Conservation (phyloP, 2,888 invertebrate genomes). For the Nematopogon swammerdamellus region DNA sequence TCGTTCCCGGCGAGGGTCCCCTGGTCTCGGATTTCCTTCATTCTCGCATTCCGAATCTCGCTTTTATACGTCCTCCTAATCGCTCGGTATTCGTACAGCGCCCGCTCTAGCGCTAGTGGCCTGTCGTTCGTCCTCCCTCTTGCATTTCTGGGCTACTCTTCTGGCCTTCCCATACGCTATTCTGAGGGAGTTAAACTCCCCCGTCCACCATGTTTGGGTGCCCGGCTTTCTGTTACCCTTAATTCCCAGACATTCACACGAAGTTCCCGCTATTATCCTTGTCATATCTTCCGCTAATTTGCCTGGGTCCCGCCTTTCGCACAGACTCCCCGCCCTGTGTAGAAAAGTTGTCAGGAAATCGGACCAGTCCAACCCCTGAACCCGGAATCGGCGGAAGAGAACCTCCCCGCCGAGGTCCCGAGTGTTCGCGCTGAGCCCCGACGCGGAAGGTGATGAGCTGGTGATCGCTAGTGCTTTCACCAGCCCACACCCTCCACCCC, state of each 20-base stretch:
- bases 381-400: not conserved
- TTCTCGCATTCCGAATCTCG: no score
- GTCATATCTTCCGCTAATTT: not conserved
- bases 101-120: no score
- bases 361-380: constrained; percentile 1
- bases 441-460: not conserved
- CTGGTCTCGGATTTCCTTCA: no score
- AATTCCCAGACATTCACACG: not conserved
- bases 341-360: not conserved
- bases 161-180: not conserved
- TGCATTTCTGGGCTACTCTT: not conserved
- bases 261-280: not conserved
- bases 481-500: not conserved
- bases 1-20: not conserved
- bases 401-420: not conserved
- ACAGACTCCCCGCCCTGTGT: not conserved
- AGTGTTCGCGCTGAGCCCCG: not conserved
- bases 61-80: no score
- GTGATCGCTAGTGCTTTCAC: not conserved
- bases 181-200: not conserved
- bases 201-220: constrained; percentile 2
- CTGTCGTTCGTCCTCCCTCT: not conserved
- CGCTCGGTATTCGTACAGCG: no score
- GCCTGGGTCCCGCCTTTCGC: not conserved
- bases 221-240: not conserved